Conservation (phyloP, 2,797 vertebrate species). For the Tokudaia muenninki region DNA sequence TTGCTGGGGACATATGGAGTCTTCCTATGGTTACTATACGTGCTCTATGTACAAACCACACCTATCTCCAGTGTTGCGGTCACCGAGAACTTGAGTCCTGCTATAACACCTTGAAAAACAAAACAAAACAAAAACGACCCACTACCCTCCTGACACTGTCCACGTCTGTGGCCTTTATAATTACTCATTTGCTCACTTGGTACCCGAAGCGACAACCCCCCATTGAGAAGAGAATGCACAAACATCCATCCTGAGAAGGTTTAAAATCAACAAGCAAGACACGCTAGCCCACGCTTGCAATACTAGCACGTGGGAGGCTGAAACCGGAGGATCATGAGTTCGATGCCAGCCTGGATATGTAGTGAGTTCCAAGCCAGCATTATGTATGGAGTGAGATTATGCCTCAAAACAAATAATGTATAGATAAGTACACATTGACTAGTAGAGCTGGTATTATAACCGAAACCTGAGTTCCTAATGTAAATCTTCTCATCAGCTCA, state of each 20-base stretch:
- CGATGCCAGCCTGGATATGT: neutral
- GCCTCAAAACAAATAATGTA: neutral
- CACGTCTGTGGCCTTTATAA: neutral
- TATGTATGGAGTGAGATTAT: neutral
- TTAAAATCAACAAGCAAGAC: neutral
- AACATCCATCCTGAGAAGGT: neutral
- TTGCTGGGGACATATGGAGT: neutral
- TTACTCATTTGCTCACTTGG: neutral
- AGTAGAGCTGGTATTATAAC: neutral
- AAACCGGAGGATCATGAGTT: neutral
- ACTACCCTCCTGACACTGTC: neutral
- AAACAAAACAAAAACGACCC: neutral
- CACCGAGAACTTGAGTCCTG: neutral
- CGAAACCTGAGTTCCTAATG: neutral
- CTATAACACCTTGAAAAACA: neutral
- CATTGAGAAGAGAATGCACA: neutral
- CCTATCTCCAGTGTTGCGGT: neutral
- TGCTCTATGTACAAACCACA: rapidly evolving
- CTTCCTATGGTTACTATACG: neutral
- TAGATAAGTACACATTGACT: neutral
- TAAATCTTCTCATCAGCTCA: neutral
- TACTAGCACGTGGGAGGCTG: neutral
- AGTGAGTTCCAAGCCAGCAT: neutral
- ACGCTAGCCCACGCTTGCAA: neutral
- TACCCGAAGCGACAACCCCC: neutral